Evolutionary conservation across 2,797 vertebrate genomes (phyloP).

Genomic region (Thalassophryne amazonica): DNA sequence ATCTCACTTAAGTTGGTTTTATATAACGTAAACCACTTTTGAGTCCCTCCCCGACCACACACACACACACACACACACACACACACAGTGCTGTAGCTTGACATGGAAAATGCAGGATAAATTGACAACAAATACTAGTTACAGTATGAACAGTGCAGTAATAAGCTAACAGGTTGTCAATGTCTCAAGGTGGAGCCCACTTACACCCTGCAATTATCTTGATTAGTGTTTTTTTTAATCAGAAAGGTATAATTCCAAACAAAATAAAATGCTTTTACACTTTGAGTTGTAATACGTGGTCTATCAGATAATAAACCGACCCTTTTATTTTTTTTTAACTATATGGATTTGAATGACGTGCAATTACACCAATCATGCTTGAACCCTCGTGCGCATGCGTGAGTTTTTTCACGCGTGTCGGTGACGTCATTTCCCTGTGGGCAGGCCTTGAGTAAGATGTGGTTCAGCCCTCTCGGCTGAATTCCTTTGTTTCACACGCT

Average conservation of each 20-base stretch:
- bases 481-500: too few species aligned
- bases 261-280: constrained; percentile 11
- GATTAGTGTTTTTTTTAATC: constrained; percentile 14
- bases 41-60: too few species aligned
- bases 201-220: constrained; percentile 10
- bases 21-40: constrained; percentile 40
- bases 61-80: too few species aligned
- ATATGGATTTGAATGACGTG: too few species aligned
- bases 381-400: too few species aligned
- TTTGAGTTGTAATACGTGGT: constrained; percentile 30
- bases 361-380: too few species aligned
- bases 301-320: too few species aligned
- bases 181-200: not conserved
- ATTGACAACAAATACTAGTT: constrained; percentile 13
- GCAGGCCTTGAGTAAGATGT: too few species aligned
- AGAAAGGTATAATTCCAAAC: not conserved
- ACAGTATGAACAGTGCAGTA: constrained; percentile 51
- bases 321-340: too few species aligned
- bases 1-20: constrained; percentile 38
- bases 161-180: constrained; percentile 32
- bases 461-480: too few species aligned
- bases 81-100: constrained; percentile 43
- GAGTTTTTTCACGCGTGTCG: too few species aligned
- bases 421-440: too few species aligned
- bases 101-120: constrained; percentile 22